Percentiles rank a stretch among this genome's conserved stretches.
Evolutionary conservation across 2,797 vertebrate species (phyloP).

Genomic region (Parotocinclus haroldoi): DNA sequence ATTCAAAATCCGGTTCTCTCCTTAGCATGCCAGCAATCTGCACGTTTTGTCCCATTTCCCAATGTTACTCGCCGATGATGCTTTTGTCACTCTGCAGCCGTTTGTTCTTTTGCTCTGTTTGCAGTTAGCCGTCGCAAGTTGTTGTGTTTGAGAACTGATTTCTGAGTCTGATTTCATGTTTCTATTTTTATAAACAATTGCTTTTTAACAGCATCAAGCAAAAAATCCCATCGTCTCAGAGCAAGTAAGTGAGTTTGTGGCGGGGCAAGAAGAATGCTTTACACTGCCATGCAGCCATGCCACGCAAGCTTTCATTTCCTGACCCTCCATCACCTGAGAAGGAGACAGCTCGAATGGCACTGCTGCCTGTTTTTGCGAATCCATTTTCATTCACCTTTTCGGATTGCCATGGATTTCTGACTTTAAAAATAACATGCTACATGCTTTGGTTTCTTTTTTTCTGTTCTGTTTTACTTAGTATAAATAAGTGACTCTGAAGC

Average conservation of each 20-base stretch:
- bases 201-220: slow-evolving; percentile 95
- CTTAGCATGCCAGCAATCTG: slow-evolving; percentile 38
- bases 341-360: slow-evolving; percentile 63
- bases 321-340: slow-evolving; percentile 78
- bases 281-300: slow-evolving; percentile 76
- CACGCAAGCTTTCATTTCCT: slow-evolving; percentile 76
- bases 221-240: slow-evolving; percentile 91
- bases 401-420: slow-evolving; percentile 2
- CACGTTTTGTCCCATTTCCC: slow-evolving; percentile 23
- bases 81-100: not conserved
- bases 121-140: slow-evolving; percentile 66
- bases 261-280: slow-evolving; percentile 73
- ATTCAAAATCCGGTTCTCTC: slow-evolving; percentile 19
- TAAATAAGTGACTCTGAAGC: not conserved
- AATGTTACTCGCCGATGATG: not conserved
- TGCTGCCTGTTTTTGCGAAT: slow-evolving; percentile 14
- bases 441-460: not conserved
- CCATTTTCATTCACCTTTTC: slow-evolving; percentile 12
- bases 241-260: slow-evolving; percentile 89
- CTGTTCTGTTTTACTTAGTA: not conserved
- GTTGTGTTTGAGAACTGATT: not conserved
- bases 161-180: slow-evolving; percentile 66
- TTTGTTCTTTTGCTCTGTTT: slow-evolving; percentile 11
- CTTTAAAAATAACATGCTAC: not conserved
- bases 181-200: slow-evolving; percentile 82